These are phyloP conservation scores for Halisarca cf. caerulea DNA, from an alignment of 37 sponge, comb jelly and placozoan genomes.

Conservation along the genomic window DNA sequence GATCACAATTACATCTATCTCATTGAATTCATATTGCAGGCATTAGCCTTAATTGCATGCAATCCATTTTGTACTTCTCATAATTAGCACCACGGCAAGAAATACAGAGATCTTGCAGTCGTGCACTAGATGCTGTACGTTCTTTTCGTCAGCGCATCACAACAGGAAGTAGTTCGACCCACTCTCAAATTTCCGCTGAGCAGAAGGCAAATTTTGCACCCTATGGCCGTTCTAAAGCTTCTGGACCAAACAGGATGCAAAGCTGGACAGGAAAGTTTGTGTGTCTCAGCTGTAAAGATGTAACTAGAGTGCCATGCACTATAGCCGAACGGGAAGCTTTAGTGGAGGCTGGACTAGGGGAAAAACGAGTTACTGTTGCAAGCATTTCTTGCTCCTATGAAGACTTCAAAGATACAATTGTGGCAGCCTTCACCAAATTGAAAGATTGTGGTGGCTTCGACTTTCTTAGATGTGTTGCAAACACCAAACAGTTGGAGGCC, in stretches of 20 bases:
- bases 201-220: slow-evolving; percentile 1
- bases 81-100: background rate
- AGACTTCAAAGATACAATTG: background rate
- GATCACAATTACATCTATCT: too few species aligned
- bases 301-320: background rate
- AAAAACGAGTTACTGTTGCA: slow-evolving; percentile 6
- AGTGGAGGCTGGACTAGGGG: slow-evolving; percentile 8
- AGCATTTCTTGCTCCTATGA: slow-evolving; percentile 20
- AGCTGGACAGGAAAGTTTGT: background rate
- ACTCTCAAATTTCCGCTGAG: background rate
- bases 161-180: background rate
- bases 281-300: background rate
- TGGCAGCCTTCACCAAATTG: slow-evolving; percentile 26
- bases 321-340: background rate
- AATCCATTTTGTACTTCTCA: too few species aligned
- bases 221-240: background rate
- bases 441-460: slow-evolving; percentile 35
- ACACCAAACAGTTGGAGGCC: slow-evolving; percentile 22
- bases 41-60: too few species aligned
- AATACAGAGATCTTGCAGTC: background rate
- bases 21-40: too few species aligned
- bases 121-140: background rate
- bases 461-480: slow-evolving; percentile 26
- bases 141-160: background rate
- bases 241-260: background rate